A percentile compares a stretch with the other conserved stretches of the same genome.
Evolutionary conservation across 2,888 invertebrate species (phyloP).

Genomic region (Drosophila lacicola): DNA sequence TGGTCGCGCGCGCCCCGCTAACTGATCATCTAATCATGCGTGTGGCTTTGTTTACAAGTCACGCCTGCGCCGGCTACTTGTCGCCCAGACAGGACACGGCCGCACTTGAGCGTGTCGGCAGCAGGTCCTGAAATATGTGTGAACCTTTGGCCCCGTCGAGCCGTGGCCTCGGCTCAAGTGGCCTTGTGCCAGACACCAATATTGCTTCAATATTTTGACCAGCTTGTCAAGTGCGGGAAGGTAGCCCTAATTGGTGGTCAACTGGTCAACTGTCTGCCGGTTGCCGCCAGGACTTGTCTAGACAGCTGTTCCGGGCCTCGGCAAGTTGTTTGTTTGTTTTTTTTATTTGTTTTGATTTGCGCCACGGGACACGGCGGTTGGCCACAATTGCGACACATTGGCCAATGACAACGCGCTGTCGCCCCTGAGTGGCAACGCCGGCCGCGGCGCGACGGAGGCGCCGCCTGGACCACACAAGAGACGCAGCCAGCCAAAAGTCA

Average conservation of each 20-base stretch:
- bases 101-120: constrained; percentile 67
- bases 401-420: constrained; percentile 48
- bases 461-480: constrained; percentile 63
- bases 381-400: constrained; percentile 53
- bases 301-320: constrained; percentile 39
- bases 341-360: constrained; percentile 56
- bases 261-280: constrained; percentile 28
- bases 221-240: constrained; percentile 44
- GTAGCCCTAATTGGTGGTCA: constrained; percentile 51
- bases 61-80: constrained; percentile 60
- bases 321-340: constrained; percentile 44
- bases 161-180: constrained; percentile 44
- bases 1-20: neutral
- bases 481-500: constrained; percentile 30
- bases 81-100: constrained; percentile 51
- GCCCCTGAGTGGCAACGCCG: constrained; percentile 50
- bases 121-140: constrained; percentile 68
- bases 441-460: constrained; percentile 7
- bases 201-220: constrained; percentile 62
- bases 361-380: constrained; percentile 57
- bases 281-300: constrained; percentile 51
- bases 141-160: constrained; percentile 38
- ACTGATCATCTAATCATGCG: constrained; percentile 69
- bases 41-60: constrained; percentile 71
- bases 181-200: constrained; percentile 45